A percentile compares a stretch with the other conserved stretches of the same genome.
Conservation (phyloP, 1,140 invertebrate genomes). For the Leptinotarsa undecemlineata region DNA sequence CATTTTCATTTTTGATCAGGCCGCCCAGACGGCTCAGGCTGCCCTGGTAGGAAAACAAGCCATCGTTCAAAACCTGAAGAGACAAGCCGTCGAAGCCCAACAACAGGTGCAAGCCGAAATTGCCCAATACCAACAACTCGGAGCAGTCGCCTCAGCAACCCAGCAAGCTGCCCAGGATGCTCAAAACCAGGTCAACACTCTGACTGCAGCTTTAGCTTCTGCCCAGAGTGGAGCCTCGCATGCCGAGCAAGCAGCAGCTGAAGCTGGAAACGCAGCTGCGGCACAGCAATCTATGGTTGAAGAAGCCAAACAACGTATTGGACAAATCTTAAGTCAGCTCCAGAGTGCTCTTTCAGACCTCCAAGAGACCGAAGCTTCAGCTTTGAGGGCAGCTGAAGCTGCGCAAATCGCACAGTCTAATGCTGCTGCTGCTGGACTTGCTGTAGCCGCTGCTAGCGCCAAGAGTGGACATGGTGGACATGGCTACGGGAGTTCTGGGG, state of each 20-base stretch:
- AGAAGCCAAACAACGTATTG: conserved; percentile 40
- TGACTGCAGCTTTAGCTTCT: conserved; percentile 32
- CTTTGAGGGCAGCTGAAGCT: conserved; percentile 38
- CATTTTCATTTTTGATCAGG: conserved; percentile 28
- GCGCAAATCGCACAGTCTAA: conserved; percentile 45
- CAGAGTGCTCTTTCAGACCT: conserved; percentile 38
- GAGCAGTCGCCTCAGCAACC: conserved; percentile 37
- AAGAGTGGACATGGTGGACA: conserved; percentile 4
- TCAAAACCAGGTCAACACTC: conserved; percentile 31
- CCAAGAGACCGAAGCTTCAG: conserved; percentile 40
- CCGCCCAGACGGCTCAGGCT: conserved; percentile 46
- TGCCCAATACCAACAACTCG: conserved; percentile 37
- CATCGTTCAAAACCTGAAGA: conserved; percentile 41
- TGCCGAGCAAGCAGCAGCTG: conserved; percentile 37
- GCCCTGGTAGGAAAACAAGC: conserved; percentile 46
- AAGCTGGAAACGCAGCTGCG: conserved; percentile 40
- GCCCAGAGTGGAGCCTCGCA: conserved; percentile 34
- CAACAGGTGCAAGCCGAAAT: conserved; percentile 41
- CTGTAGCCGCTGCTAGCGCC: conserved; percentile 38
- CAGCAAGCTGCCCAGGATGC: conserved; percentile 42
- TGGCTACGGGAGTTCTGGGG: neutral
- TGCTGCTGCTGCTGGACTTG: conserved; percentile 44
- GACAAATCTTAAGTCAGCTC: conserved; percentile 32
- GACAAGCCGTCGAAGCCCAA: conserved; percentile 40
- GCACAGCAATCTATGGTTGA: conserved; percentile 41